These are phyloP conservation scores for Agonopterix alstromeriana DNA, from an alignment of 2,888 invertebrate genomes.

Conservation along the genomic window DNA sequence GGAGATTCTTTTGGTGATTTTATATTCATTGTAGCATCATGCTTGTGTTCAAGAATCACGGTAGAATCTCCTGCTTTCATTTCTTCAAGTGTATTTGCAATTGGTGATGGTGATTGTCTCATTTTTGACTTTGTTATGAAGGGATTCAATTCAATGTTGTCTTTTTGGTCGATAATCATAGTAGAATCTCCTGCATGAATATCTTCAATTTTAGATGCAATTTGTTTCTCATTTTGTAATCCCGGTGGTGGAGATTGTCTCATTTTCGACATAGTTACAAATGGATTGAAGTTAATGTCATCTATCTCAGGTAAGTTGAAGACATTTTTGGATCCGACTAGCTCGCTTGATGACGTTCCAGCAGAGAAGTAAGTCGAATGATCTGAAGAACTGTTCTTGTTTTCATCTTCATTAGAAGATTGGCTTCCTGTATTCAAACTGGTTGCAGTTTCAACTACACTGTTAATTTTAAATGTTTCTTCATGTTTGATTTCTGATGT, in stretches of 20 bases:
- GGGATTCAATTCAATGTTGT: constrained; percentile 13
- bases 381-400: constrained; percentile 36
- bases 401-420: constrained; percentile 10
- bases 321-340: constrained; percentile 38
- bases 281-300: constrained; percentile 50
- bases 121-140: constrained; percentile 24
- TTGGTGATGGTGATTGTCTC: constrained; percentile 14
- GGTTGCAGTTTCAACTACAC: not conserved
- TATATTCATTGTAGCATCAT: not conserved
- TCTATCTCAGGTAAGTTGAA: constrained; percentile 62
- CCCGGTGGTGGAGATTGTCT: constrained; percentile 30
- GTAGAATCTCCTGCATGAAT: too few relatives aligned
- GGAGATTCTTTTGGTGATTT: not conserved
- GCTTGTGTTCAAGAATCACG: not conserved
- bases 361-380: constrained; percentile 40
- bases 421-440: not conserved
- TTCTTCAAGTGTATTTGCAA: not conserved
- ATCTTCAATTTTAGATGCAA: constrained; percentile 10
- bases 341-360: constrained; percentile 34
- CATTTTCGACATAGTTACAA: constrained; percentile 49
- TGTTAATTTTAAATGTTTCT: not conserved
- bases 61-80: not conserved
- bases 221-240: constrained; percentile 20
- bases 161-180: constrained; percentile 2
- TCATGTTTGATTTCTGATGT: not conserved